Conservation (phyloP, 2,797 vertebrate genomes). For the Zalophus californianus region DNA sequence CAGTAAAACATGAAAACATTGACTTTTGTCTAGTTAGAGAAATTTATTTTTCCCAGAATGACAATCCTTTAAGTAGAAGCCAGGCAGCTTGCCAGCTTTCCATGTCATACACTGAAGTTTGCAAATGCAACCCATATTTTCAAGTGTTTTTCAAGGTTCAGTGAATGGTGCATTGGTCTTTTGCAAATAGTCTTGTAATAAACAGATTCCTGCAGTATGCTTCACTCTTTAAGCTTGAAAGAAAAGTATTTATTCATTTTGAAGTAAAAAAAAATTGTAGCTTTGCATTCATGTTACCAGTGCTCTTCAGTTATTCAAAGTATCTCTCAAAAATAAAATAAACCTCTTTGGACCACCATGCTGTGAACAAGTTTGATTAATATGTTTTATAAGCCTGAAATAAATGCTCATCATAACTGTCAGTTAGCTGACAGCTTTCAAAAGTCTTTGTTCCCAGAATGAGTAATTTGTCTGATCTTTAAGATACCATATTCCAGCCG, state of each 20-base stretch:
- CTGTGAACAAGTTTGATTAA: constrained; percentile 88
- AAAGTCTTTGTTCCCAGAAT: constrained; percentile 87
- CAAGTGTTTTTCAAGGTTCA: constrained; percentile 89
- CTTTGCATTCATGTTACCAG: constrained; percentile 73
- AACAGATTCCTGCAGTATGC: constrained; percentile 86
- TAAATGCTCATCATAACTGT: constrained; percentile 88
- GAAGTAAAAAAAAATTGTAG: constrained; percentile 64
- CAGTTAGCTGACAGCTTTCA: constrained; percentile 87
- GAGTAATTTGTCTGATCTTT: constrained; percentile 87
- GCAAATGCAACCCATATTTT: constrained; percentile 90
- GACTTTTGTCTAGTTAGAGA: constrained; percentile 93
- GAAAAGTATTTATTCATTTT: constrained; percentile 78
- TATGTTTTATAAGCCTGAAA: constrained; percentile 88
- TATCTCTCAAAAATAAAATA: constrained; percentile 84
- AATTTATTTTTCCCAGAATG: constrained; percentile 94
- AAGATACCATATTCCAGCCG: constrained; percentile 83
- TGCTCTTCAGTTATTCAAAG: constrained; percentile 82
- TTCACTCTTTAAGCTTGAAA: constrained; percentile 80
- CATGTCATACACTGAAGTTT: constrained; percentile 91
- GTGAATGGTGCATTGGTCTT: constrained; percentile 84
- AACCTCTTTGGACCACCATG: constrained; percentile 84
- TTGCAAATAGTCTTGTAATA: constrained; percentile 87
- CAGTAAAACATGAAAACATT: constrained; percentile 94
- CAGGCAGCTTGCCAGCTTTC: constrained; percentile 91
- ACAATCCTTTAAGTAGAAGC: constrained; percentile 93